Evolutionary conservation across 37 sponge, comb jelly and placozoan genomes (phyloP), one percentile per base, ranked within the genome.

Genomic region (Haliclona indistincta): DNA sequence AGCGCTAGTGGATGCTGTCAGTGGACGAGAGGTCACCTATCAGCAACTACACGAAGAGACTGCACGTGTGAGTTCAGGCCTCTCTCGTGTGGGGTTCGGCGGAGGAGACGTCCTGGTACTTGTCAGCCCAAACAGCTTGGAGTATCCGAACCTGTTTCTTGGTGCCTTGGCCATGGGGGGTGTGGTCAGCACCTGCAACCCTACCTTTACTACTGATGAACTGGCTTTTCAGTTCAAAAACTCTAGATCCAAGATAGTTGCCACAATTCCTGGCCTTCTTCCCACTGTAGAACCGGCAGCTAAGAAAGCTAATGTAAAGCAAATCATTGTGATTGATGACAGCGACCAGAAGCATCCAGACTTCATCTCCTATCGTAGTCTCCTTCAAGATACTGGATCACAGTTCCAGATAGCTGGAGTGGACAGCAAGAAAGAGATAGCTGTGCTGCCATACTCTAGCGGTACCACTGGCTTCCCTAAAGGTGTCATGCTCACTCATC

Each of bases 381-480:
- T 85, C 17, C 22, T 85, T 11, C 34, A 64, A 7, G 82, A 90
- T 67, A 70, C 62, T 42, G 86, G 91, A 1, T 81, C 86, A n/a
- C 28, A 15, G 22, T 85, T 85, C 33, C 37, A 47, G 20, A 63
- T 43, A 20, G 66, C 33, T 32, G 34, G 36, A 11, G 84, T 86
- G 44, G 56, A 74, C 64, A 54, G 74, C 7, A 56, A 64, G 34
- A 25, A 85, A 34, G 86, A 85, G n/a, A 77, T 74, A 13, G 76
- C 80, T 19, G 69, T 82, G 20, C 63, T 95, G 25, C 93, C 93
- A 45, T 95, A 88, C 70, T 87, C 88, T 63, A 95, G 96, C 63
- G 96, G 96, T 0, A 95, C 96, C 6, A 95, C 91, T 37, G 95
- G 95, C n/a, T 80, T 94, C 22, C 82, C 91, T 35, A 94, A 94